These are phyloP conservation scores for Eupithecia inturbata DNA, from an alignment of 2,888 invertebrate genomes.

Conservation along the genomic window DNA sequence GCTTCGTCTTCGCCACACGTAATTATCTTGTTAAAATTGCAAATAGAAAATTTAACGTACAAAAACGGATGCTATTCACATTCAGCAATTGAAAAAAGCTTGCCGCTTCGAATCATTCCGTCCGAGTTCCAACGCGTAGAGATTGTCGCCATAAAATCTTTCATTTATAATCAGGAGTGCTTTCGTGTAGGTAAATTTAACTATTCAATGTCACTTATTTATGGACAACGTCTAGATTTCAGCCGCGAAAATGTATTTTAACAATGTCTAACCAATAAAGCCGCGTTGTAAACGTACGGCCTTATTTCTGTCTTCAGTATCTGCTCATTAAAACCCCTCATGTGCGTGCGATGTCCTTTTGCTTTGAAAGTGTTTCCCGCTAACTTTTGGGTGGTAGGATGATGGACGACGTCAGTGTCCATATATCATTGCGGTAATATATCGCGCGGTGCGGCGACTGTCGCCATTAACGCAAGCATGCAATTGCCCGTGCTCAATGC, in stretches of 20 bases:
- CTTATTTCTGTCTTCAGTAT: conserved; percentile 83
- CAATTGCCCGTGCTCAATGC: conserved; percentile 70
- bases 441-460: conserved; percentile 80
- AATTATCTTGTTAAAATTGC: conserved; percentile 48
- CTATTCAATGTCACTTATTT: background rate
- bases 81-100: background rate
- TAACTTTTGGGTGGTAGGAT: conserved; percentile 84
- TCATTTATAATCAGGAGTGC: background rate
- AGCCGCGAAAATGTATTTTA: conserved; percentile 67
- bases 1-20: conserved; percentile 46
- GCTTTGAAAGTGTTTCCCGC: conserved; percentile 73
- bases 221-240: conserved; percentile 55
- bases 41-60: conserved; percentile 4
- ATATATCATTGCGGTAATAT: conserved; percentile 83
- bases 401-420: conserved; percentile 79
- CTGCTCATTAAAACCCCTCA: conserved; percentile 79
- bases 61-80: conserved; percentile 1
- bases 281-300: conserved; percentile 72
- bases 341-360: conserved; percentile 70
- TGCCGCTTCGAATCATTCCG: background rate
- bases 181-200: background rate
- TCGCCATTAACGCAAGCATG: conserved; percentile 82
- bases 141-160: background rate
- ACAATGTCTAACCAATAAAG: conserved; percentile 81
- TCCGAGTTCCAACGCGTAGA: background rate